Base-by-base conservation (phyloP, 2,888 invertebrate species). In the Thalpophila matura region DNA sequence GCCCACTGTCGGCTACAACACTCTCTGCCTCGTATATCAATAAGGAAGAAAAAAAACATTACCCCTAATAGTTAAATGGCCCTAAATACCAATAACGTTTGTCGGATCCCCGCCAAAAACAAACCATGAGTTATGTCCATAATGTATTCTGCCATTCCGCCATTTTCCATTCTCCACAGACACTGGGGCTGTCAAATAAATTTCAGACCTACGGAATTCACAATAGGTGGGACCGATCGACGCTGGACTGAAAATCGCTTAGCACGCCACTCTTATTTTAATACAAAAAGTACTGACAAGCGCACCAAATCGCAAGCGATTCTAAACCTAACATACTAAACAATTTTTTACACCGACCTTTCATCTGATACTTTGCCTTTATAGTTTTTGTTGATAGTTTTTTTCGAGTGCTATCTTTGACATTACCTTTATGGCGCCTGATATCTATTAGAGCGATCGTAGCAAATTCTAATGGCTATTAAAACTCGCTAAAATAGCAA, bases 111-210 rank as follows among this genome's bases (percentile, higher is more conserved):
- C 91, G 92, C 93, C 91, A 92, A 94, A 95, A 95, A 95, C 95
- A 95, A 95, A 95, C 93, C 93, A 86, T 95, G 95, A 95, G 90
- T 94, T 95, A 95, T 94, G 89, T 86, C 91, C 87, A 89, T 92
- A 92, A 92, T 92, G 90, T 94, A 91, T 94, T 91, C 89, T 89
- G 81, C 91, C 88, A 92, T 91, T 92, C 91, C 91, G 92, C 95
- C 93, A 94, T 95, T 95, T 94, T 93, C 94, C 91, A 95, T 95
- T 95, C 95, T 95, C 94, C 88, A 91, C 94, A 94, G 95, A 94
- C 91, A 92, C 91, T 92, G 89, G 83, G 75, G 88, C 92, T 93
- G 95, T 95, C 95, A 88, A 94, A 95, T 95, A 95, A 95, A 95
- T 95, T 93, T 95, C 91, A 91, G 91, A 87, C 89, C 91, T 90